Percentiles rank a stretch among this genome's conserved stretches.
These are phyloP conservation scores for Columba livia DNA, from an alignment of 2,113 vertebrate genomes.

Conservation along the genomic window DNA sequence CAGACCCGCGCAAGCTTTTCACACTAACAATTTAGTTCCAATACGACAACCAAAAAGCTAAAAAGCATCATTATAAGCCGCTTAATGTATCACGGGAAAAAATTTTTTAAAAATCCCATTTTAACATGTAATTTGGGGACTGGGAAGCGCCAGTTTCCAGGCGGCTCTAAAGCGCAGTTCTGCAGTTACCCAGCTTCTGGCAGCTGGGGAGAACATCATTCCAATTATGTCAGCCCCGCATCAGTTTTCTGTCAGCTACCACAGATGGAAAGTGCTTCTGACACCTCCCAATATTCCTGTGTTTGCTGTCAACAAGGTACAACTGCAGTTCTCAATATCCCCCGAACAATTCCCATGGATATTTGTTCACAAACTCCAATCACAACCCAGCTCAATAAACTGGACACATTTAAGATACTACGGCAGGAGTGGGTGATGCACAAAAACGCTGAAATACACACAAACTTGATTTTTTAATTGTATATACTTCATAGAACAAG, in stretches of 20 bases:
- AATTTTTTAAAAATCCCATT: background rate
- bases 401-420: background rate
- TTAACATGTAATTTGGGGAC: background rate
- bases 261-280: background rate
- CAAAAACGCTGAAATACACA: background rate
- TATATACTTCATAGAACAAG: background rate
- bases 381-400: background rate
- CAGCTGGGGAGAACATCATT: background rate
- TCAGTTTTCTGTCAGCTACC: background rate
- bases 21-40: background rate
- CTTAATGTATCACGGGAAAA: too few relatives aligned
- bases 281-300: background rate
- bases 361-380: background rate
- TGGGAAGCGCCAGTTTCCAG: background rate
- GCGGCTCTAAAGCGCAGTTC: background rate
- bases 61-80: background rate
- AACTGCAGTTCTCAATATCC: background rate
- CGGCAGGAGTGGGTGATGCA: background rate
- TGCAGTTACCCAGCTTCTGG: background rate
- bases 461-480: background rate
- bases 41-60: background rate
- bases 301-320: background rate
- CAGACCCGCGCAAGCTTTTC: background rate
- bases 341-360: background rate
- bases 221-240: background rate